Conservation (phyloP, 2,888 invertebrate genomes). For the Beris morrisii region DNA sequence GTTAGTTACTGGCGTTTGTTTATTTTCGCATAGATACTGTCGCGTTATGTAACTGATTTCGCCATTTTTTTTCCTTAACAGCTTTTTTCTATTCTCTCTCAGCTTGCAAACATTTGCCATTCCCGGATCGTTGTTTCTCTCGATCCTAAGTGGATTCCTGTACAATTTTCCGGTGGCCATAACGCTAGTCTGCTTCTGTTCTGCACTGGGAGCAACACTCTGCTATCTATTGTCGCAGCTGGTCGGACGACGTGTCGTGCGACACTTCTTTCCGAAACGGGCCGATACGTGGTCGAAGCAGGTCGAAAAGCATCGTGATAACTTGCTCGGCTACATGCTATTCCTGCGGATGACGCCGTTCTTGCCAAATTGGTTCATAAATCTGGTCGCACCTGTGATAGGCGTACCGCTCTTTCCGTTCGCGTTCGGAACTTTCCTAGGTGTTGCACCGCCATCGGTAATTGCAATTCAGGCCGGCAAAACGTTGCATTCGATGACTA, state of each 20-base stretch:
- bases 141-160: slow-evolving; percentile 94
- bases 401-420: slow-evolving; percentile 93
- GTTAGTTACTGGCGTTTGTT: not conserved
- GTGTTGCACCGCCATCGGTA: slow-evolving; percentile 96
- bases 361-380: slow-evolving; percentile 99
- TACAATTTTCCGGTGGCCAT: slow-evolving; percentile 92
- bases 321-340: slow-evolving; percentile 93
- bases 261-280: slow-evolving; percentile 84
- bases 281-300: slow-evolving; percentile 83
- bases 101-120: slow-evolving; percentile 99
- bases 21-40: not conserved
- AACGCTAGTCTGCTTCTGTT: slow-evolving; percentile 87
- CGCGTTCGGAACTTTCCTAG: slow-evolving; percentile 93
- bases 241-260: slow-evolving; percentile 82
- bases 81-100: slow-evolving; percentile 40
- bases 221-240: slow-evolving; percentile 93
- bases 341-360: slow-evolving; percentile 97
- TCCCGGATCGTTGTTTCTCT: slow-evolving; percentile 97
- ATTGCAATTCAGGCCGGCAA: slow-evolving; percentile 97
- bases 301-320: slow-evolving; percentile 82
- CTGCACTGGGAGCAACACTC: slow-evolving; percentile 91
- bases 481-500: slow-evolving; percentile 89
- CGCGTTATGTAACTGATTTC: not conserved
- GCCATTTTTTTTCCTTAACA: slow-evolving; percentile 50
- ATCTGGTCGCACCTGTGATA: slow-evolving; percentile 93